A percentile compares a stretch with the other conserved stretches of the same genome.
Conservation (phyloP, 64 coral and sea anemone genomes). For the Pachyseris speciosa region DNA sequence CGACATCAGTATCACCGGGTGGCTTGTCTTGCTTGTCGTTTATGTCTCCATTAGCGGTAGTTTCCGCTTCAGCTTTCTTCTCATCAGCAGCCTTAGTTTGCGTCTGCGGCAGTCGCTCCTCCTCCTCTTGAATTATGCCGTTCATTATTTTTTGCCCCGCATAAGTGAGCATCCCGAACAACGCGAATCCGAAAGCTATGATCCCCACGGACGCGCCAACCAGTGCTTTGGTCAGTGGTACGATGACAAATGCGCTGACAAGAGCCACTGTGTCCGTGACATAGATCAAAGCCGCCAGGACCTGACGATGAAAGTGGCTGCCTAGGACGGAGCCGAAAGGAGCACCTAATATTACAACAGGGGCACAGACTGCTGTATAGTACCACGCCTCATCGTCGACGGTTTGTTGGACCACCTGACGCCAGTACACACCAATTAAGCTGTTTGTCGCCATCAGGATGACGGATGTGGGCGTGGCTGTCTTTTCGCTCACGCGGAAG, state of each 20-base stretch:
- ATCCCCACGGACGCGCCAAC: constrained; percentile 33
- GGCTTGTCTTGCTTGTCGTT: background rate
- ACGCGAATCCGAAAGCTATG: constrained; percentile 48
- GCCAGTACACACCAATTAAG: constrained; percentile 69
- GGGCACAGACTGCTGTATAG: constrained; percentile 61
- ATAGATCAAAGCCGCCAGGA: constrained; percentile 54
- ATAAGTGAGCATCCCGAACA: constrained; percentile 57
- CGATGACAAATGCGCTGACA: constrained; percentile 44
- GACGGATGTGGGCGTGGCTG: constrained; percentile 73
- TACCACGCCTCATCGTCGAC: constrained; percentile 25
- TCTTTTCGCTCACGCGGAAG: constrained; percentile 80
- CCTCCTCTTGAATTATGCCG: constrained; percentile 4
- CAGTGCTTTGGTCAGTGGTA: constrained; percentile 12
- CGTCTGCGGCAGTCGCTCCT: background rate
- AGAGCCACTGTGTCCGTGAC: constrained; percentile 53
- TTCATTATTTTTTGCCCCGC: constrained; percentile 25
- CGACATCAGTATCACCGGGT: background rate
- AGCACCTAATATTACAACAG: constrained; percentile 69
- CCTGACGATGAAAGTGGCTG: constrained; percentile 68
- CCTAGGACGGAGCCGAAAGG: constrained; percentile 65
- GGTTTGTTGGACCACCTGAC: constrained; percentile 50
- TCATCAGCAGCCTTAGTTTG: background rate
- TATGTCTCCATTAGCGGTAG: background rate
- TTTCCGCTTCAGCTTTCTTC: background rate
- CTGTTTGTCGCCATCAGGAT: constrained; percentile 77